phyloP scores from a whole-genome alignment of 2,888 invertebrate species.

The Calameuta pallipes region DNA sequence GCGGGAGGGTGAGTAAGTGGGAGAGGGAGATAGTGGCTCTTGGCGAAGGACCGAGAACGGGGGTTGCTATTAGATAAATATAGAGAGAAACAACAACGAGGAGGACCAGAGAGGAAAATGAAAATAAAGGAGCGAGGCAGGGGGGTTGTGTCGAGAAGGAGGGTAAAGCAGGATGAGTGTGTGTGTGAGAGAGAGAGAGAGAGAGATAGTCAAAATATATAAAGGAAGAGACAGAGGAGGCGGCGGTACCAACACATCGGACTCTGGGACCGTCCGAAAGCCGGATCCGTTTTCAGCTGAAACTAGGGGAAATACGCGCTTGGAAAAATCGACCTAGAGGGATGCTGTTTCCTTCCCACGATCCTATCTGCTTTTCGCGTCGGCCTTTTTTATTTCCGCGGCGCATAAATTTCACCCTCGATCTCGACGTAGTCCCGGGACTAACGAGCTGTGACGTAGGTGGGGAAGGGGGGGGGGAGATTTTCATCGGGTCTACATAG shows the following conservation, averaged over 20 bases:
- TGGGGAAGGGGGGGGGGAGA: background rate
- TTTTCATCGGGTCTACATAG: background rate
- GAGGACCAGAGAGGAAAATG: constrained; percentile 22
- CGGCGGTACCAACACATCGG: background rate
- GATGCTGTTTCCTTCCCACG: background rate
- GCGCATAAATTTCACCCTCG: background rate
- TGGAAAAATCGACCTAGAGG: background rate
- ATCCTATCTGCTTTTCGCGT: background rate
- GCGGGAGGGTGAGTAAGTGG: constrained; percentile 11
- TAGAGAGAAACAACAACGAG: constrained; percentile 50
- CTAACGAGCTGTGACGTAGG: background rate
- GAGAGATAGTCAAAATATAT: background rate
- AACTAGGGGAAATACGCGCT: background rate
- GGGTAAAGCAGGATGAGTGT: background rate
- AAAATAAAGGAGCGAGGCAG: background rate
- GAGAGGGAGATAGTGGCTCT: constrained; percentile 24
- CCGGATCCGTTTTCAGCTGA: background rate
- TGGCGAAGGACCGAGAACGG: constrained; percentile 32
- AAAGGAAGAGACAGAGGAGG: background rate
- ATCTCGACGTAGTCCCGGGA: background rate
- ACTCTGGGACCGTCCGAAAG: background rate
- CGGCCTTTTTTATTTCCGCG: background rate
- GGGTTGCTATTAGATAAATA: constrained; percentile 60
- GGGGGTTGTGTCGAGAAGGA: background rate
- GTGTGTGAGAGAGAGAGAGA: too few species aligned